Conservation (phyloP, 2,797 vertebrate species). For the Cirrhinus mrigala region DNA sequence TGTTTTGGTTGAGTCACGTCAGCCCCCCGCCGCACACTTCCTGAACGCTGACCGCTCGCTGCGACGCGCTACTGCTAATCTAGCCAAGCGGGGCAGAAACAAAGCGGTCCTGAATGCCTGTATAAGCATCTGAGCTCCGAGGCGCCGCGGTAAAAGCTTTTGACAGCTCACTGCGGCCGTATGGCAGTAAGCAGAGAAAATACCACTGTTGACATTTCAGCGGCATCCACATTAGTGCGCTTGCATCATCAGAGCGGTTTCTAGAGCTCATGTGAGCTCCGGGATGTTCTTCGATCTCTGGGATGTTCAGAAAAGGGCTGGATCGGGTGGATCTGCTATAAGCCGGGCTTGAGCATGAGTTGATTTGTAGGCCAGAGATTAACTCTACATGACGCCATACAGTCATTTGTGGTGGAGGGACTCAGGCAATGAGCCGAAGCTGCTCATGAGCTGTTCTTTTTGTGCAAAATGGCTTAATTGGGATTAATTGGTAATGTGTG, state of each 20-base stretch:
- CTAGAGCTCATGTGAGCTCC: constrained; percentile 71
- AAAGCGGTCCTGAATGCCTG: constrained; percentile 74
- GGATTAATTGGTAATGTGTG: background rate
- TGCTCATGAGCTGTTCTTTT: background rate
- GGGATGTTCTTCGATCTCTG: constrained; percentile 70
- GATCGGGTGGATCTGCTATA: constrained; percentile 54
- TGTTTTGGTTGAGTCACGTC: constrained; percentile 75
- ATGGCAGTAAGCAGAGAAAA: constrained; percentile 81
- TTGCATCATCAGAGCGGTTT: constrained; percentile 73
- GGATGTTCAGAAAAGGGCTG: constrained; percentile 64
- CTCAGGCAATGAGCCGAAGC: constrained; percentile 10
- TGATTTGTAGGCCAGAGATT: constrained; percentile 51
- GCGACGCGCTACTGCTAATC: constrained; percentile 80
- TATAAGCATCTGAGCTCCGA: constrained; percentile 83
- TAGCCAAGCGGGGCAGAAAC: constrained; percentile 79
- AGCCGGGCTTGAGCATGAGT: constrained; percentile 39
- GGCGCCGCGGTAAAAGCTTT: constrained; percentile 80
- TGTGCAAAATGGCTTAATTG: background rate
- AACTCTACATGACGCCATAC: constrained; percentile 26
- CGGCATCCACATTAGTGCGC: constrained; percentile 73
- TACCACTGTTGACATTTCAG: constrained; percentile 81
- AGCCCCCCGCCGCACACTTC: constrained; percentile 75
- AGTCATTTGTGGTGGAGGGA: constrained; percentile 16
- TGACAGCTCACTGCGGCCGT: constrained; percentile 79
- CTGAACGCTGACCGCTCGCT: constrained; percentile 75